Conservation (phyloP, 35 echinoderm and acorn worm genomes). For the Heliocidaris erythrogramma region DNA sequence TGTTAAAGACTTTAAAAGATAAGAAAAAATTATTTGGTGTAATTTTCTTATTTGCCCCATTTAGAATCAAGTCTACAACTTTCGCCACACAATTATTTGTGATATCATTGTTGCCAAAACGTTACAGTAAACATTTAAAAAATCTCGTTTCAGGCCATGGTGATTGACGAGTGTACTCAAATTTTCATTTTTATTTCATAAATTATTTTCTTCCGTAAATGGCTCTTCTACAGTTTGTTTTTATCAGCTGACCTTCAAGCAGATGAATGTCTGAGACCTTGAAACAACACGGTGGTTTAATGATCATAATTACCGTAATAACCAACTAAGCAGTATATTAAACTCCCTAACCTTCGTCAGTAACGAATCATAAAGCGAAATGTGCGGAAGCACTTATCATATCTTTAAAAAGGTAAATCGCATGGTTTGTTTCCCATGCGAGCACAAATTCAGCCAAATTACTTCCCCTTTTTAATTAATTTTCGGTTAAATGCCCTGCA, state of each 20-base stretch:
- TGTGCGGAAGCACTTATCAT: not conserved
- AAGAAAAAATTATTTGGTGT: no score
- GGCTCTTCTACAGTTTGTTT: no score
- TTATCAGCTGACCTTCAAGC: no score
- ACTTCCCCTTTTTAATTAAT: constrained; percentile 12
- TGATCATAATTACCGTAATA: constrained; percentile 11
- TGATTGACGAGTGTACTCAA: no score
- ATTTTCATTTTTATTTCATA: not conserved
- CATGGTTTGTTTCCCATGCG: not conserved
- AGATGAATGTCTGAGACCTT: not conserved
- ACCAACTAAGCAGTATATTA: not conserved
- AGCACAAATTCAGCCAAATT: not conserved
- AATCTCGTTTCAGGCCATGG: no score
- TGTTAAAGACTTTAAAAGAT: no score
- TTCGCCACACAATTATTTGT: no score
- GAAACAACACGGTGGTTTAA: not conserved
- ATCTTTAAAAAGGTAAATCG: not conserved
- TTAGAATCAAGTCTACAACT: no score
- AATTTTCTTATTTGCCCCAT: no score
- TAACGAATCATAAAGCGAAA: not conserved
- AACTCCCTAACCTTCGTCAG: not conserved
- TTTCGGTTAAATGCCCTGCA: not conserved
- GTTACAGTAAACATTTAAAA: no score
- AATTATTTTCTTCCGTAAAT: not conserved
- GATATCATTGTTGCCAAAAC: no score